These are phyloP conservation scores for Podarcis raffonei DNA, from an alignment of 2,113 vertebrate genomes.

Conservation along the genomic window DNA sequence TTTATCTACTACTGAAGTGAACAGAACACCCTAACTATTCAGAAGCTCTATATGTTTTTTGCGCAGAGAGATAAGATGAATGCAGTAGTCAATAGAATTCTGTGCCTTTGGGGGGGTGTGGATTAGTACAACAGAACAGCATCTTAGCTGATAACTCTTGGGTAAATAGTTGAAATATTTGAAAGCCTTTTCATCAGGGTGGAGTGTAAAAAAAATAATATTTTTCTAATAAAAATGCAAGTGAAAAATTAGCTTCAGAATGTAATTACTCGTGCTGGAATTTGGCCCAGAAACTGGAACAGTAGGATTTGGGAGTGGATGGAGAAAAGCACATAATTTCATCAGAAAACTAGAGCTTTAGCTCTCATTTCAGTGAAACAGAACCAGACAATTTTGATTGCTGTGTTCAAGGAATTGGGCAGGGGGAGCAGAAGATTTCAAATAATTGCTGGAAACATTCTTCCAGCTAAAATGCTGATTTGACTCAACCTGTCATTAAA, in stretches of 20 bases:
- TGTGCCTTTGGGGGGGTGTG: background rate
- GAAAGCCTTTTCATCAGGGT: background rate
- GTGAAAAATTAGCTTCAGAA: background rate
- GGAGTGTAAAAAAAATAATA: background rate
- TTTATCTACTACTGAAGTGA: background rate
- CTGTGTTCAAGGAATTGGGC: background rate
- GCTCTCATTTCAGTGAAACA: background rate
- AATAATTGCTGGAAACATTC: background rate
- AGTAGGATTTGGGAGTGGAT: background rate
- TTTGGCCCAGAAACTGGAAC: slow-evolving; percentile 22
- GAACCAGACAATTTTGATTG: background rate
- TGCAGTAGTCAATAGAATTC: background rate
- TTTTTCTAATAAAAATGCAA: slow-evolving; percentile 1
- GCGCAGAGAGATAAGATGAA: background rate
- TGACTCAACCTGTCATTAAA: background rate
- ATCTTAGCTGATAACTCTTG: background rate
- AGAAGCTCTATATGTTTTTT: background rate
- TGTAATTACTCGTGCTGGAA: slow-evolving; percentile 6
- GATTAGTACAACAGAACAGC: background rate
- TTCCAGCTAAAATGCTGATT: background rate
- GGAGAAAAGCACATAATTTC: background rate
- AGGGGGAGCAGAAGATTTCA: background rate
- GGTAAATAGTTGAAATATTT: background rate
- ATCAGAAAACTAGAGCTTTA: background rate
- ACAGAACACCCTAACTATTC: too few species aligned